A percentile compares a stretch with the other conserved stretches of the same genome.
phyloP scores from a whole-genome alignment of 2,888 invertebrate species.

The Odontothrips loti region DNA sequence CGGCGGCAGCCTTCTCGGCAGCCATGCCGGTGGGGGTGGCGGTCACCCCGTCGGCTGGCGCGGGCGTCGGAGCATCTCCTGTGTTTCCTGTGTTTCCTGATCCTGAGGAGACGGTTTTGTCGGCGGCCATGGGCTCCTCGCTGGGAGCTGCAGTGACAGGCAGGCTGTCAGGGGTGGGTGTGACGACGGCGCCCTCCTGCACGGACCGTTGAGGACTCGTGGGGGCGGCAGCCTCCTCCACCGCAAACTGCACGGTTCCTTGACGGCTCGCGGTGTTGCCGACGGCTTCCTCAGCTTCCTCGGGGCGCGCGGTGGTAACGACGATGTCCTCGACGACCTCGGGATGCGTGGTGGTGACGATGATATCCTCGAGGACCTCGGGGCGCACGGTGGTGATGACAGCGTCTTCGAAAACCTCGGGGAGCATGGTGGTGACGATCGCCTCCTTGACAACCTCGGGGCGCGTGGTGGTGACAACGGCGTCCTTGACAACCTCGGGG shows the following conservation, averaged over 20 bases:
- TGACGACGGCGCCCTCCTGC: not conserved
- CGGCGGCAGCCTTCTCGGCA: not conserved
- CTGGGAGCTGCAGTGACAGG: not conserved
- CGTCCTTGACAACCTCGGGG: not conserved
- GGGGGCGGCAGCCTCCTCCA: not conserved
- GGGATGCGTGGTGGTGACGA: not conserved
- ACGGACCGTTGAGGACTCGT: too few species aligned
- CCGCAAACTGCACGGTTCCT: not conserved
- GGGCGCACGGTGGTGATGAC: not conserved
- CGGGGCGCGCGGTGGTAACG: not conserved
- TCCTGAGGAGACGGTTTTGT: not conserved
- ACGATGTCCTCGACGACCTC: not conserved
- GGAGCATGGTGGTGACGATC: not conserved
- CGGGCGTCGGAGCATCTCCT: not conserved
- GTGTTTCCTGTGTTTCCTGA: not conserved
- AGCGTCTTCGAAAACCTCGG: not conserved
- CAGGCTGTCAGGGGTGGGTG: not conserved
- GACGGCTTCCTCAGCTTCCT: not conserved
- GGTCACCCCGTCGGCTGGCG: not conserved
- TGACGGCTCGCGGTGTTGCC: not conserved
- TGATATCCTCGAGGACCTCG: not conserved
- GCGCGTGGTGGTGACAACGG: not conserved
- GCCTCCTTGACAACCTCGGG: not conserved
- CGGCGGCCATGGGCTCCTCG: not conserved
- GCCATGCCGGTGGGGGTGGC: not conserved